Evolutionary conservation across 2,797 vertebrate species (phyloP).

Genomic region (Peromyscus attwateri): DNA sequence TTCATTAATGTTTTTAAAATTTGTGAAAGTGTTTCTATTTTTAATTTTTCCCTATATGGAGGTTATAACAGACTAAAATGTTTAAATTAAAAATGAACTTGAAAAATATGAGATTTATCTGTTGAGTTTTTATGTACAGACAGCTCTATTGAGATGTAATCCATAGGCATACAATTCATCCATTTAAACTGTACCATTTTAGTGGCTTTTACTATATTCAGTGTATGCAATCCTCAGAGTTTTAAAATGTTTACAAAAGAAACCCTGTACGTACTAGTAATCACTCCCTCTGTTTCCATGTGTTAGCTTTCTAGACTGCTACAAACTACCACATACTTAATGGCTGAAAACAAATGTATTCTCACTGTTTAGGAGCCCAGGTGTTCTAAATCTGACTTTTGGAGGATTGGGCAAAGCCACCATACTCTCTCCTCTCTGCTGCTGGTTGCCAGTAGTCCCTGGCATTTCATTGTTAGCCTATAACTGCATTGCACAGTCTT

Average conservation of each 20-base stretch:
- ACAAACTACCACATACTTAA: constrained; percentile 15
- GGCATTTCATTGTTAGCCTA: background rate
- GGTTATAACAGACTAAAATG: constrained; percentile 43
- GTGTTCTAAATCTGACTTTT: background rate
- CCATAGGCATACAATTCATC: constrained; percentile 5
- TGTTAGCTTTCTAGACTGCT: constrained; percentile 14
- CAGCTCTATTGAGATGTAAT: constrained; percentile 31
- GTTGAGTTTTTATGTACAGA: background rate
- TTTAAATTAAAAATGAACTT: constrained; percentile 66
- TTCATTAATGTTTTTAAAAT: constrained; percentile 58
- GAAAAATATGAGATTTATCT: constrained; percentile 9
- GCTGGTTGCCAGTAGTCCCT: background rate
- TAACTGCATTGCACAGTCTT: background rate
- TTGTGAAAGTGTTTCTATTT: constrained; percentile 6
- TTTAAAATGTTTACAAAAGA: constrained; percentile 48
- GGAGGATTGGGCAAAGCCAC: background rate
- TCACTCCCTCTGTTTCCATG: background rate
- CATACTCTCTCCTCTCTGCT: background rate
- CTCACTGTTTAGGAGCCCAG: background rate
- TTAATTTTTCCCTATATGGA: constrained; percentile 50
- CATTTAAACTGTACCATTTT: constrained; percentile 28
- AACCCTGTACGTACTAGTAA: background rate
- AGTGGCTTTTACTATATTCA: constrained; percentile 42
- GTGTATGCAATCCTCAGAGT: background rate
- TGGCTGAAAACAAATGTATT: constrained; percentile 33